These are phyloP conservation scores for Drosophila simulans DNA, from an alignment of 1,140 invertebrate genomes.

Conservation along the genomic window DNA sequence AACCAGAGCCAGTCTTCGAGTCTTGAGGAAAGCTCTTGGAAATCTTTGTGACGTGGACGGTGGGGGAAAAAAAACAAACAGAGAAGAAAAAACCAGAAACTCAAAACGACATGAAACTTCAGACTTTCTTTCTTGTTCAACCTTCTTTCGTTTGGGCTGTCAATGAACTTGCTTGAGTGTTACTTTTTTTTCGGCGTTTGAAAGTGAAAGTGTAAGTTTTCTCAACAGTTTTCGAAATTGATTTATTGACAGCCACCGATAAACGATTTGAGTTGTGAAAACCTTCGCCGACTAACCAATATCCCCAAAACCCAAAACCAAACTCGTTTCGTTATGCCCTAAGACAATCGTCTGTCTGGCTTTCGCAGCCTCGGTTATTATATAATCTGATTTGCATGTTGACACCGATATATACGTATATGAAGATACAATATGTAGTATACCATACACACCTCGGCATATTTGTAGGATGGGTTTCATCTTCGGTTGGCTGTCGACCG, in stretches of 20 bases:
- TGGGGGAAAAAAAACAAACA: constrained; percentile 32
- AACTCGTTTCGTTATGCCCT: constrained; percentile 58
- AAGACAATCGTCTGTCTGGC: constrained; percentile 34
- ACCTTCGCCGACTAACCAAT: constrained; percentile 27
- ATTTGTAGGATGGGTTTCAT: constrained; percentile 81
- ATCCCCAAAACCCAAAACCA: constrained; percentile 33
- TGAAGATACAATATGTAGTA: constrained; percentile 22
- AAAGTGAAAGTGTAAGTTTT: constrained; percentile 73
- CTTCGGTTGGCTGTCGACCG: constrained; percentile 75
- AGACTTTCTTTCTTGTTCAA: constrained; percentile 66
- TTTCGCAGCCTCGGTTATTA: constrained; percentile 37
- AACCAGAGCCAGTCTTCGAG: constrained; percentile 60
- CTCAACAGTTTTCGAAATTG: constrained; percentile 35
- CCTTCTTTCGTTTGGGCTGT: constrained; percentile 37
- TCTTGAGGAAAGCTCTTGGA: constrained; percentile 29
- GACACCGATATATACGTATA: constrained; percentile 25
- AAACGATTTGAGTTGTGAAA: constrained; percentile 39
- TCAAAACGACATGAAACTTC: constrained; percentile 31
- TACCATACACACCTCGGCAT: constrained; percentile 38
- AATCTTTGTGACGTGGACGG: constrained; percentile 75
- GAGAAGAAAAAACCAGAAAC: constrained; percentile 21
- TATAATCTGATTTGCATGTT: constrained; percentile 73
- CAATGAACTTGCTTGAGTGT: constrained; percentile 68
- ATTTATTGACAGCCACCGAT: constrained; percentile 42
- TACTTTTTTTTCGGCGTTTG: constrained; percentile 27